phyloP scores from a whole-genome alignment of 2,113 vertebrate species.

The Lagopus leucura region DNA sequence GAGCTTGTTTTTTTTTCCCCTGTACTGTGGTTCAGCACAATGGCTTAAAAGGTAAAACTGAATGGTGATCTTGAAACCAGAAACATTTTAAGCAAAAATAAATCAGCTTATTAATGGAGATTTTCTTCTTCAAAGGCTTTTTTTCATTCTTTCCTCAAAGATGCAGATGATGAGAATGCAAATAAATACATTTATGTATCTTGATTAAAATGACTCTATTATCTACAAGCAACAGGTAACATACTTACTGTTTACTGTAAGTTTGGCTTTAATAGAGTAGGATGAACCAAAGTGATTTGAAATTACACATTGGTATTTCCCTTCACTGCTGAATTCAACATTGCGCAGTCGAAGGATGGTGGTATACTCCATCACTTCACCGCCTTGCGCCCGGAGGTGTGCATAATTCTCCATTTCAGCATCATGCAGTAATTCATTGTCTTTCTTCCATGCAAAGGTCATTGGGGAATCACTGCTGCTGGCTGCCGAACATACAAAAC shows the following conservation, averaged over 20 bases:
- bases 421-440: conserved; percentile 90
- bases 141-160: not conserved
- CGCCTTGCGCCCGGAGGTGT: conserved; percentile 85
- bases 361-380: conserved; percentile 93
- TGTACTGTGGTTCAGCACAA: not conserved
- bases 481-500: conserved; percentile 93
- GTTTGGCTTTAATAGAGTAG: conserved; percentile 94
- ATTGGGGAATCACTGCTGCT: conserved; percentile 98
- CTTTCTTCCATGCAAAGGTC: conserved; percentile 98
- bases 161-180: not conserved
- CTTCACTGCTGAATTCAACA: conserved; percentile 91
- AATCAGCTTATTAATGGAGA: not conserved
- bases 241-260: conserved; percentile 94
- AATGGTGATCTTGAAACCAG: not conserved
- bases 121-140: not conserved
- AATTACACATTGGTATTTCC: conserved; percentile 97
- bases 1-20: not conserved
- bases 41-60: not conserved
- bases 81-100: not conserved
- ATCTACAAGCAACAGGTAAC: not conserved
- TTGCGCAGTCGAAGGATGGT: conserved; percentile 88
- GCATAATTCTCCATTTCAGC: conserved; percentile 94
- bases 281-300: conserved; percentile 98
- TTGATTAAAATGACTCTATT: conserved; percentile 6
- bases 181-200: not conserved